phyloP scores from a whole-genome alignment of 2,888 invertebrate genomes.

The Actias luna region DNA sequence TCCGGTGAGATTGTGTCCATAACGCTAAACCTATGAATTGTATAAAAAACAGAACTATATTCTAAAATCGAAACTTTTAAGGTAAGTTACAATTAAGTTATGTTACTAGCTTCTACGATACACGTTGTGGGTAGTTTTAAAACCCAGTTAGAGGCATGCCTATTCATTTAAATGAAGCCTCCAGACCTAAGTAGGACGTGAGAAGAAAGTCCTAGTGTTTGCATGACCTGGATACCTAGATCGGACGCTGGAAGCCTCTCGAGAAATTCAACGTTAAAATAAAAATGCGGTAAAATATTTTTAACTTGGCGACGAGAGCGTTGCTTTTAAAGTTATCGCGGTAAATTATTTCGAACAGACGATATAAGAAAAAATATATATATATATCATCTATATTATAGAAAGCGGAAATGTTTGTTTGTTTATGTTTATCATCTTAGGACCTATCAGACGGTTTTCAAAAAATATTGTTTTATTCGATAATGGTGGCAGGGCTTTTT shows the following conservation, averaged over 20 bases:
- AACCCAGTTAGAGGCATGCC: not conserved
- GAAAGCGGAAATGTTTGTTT: too few species aligned
- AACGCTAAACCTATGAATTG: too few species aligned
- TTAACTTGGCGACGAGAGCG: not conserved
- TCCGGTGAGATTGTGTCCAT: too few species aligned
- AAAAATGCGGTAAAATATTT: constrained; percentile 9
- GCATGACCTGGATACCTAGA: constrained; percentile 51
- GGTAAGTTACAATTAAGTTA: not conserved
- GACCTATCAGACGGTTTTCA: too few species aligned
- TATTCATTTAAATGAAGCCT: constrained; percentile 14
- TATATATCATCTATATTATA: too few species aligned
- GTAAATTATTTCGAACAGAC: not conserved
- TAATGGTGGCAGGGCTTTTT: too few species aligned
- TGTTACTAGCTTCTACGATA: not conserved
- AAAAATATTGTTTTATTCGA: too few species aligned
- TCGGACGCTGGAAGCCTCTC: constrained; percentile 27
- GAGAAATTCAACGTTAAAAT: constrained; percentile 20
- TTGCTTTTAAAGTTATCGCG: not conserved
- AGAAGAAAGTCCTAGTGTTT: constrained; percentile 39
- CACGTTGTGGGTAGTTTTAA: not conserved
- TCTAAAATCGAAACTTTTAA: not conserved
- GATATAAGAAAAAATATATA: not conserved
- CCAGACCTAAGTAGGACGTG: constrained; percentile 30
- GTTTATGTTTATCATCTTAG: too few species aligned
- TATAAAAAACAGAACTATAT: too few species aligned